Conservation (phyloP, 2,797 vertebrate genomes). For the Microtus obscurus region DNA sequence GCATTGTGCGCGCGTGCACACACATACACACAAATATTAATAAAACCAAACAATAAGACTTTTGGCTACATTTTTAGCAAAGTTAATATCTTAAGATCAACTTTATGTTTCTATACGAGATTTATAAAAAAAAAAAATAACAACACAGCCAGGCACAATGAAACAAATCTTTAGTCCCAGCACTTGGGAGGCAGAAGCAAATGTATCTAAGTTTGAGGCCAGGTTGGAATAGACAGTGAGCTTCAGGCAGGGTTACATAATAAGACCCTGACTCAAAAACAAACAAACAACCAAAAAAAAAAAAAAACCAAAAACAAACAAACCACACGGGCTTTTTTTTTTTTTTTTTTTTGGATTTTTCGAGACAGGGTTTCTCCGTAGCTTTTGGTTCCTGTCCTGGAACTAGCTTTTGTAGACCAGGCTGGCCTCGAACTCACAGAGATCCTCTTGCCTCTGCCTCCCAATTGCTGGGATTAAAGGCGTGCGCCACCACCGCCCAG, state of each 20-base stretch:
- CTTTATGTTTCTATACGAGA: not conserved
- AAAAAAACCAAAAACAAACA: no score
- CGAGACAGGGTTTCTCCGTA: no score
- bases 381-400: no score
- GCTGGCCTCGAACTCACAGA: no score
- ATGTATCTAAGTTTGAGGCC: not conserved
- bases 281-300: not conserved
- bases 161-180: not conserved
- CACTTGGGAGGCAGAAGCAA: not conserved
- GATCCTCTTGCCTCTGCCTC: no score
- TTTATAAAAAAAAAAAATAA: not conserved
- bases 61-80: not conserved
- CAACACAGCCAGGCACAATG: not conserved
- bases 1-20: no score
- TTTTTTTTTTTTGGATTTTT: no score
- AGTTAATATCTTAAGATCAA: constrained; percentile 11
- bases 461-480: no score
- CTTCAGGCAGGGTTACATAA: not conserved
- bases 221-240: not conserved
- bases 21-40: not conserved
- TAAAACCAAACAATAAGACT: not conserved
- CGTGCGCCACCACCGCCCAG: no score
- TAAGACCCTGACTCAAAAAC: not conserved
- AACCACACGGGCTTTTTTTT: not conserved
- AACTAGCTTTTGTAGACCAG: no score